phyloP scores from a whole-genome alignment of 2,888 invertebrate genomes.

The Napeogenes sylphis region DNA sequence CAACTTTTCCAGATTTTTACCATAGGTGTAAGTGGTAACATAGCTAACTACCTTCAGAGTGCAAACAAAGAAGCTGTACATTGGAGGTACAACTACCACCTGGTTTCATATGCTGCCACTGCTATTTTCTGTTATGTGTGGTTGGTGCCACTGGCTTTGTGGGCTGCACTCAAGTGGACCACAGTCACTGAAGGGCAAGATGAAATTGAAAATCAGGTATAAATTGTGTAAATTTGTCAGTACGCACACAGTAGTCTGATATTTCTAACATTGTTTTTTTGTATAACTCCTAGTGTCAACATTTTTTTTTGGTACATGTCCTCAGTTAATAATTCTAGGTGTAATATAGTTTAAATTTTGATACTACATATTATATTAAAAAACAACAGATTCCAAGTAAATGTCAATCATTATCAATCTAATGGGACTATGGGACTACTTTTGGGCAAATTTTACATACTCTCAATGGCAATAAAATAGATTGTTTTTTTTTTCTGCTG shows the following conservation, averaged over 20 bases:
- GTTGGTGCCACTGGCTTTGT: conserved; percentile 89
- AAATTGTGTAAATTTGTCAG: neutral
- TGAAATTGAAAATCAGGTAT: conserved; percentile 81
- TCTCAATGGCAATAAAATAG: neutral
- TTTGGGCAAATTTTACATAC: too few species aligned
- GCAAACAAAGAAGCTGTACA: conserved; percentile 79
- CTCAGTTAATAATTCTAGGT: too few species aligned
- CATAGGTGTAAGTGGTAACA: conserved; percentile 95
- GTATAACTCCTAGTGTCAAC: too few species aligned
- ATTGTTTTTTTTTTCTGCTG: neutral
- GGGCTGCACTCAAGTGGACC: conserved; percentile 92
- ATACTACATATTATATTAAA: too few species aligned
- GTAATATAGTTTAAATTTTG: too few species aligned
- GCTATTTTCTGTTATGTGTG: conserved; percentile 93
- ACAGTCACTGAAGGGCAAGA: conserved; percentile 77
- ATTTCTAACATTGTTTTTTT: too few species aligned
- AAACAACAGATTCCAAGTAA: too few species aligned
- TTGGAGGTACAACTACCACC: conserved; percentile 96
- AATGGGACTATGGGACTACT: too few species aligned
- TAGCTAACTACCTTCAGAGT: conserved; percentile 92
- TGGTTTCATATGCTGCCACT: conserved; percentile 94
- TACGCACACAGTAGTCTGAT: too few species aligned
- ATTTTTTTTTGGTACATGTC: too few species aligned
- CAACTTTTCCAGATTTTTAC: conserved; percentile 84
- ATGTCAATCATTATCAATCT: too few species aligned